Percentiles rank a stretch among this genome's conserved stretches.
Conservation (phyloP, 2,888 invertebrate genomes). For the Pyrocoelia pectoralis region DNA sequence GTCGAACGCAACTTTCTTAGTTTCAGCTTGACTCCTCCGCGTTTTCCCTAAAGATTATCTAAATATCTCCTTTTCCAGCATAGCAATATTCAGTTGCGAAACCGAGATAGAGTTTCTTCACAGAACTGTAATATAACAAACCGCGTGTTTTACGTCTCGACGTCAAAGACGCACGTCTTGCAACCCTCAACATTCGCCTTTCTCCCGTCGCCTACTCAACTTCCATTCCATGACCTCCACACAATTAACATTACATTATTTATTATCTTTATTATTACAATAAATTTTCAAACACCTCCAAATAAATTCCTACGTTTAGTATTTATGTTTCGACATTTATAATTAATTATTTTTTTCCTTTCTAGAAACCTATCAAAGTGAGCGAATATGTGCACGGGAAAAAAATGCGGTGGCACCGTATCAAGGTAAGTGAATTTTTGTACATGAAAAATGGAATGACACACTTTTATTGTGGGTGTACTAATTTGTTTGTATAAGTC, state of each 20-base stretch:
- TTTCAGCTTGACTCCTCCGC: slow-evolving; percentile 41
- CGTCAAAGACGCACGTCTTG: slow-evolving; percentile 48
- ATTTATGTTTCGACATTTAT: slow-evolving; percentile 14
- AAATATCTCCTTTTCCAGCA: slow-evolving; percentile 42
- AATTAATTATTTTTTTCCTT: slow-evolving; percentile 13
- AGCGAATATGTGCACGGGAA: slow-evolving; percentile 25
- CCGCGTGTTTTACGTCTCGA: slow-evolving; percentile 45
- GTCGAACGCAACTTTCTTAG: slow-evolving; percentile 51
- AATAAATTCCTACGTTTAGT: slow-evolving; percentile 13
- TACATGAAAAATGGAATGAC: slow-evolving; percentile 31
- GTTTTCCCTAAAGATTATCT: slow-evolving; percentile 45
- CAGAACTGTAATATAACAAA: slow-evolving; percentile 20
- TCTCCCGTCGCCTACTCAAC: slow-evolving; percentile 47
- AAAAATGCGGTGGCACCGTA: not conserved
- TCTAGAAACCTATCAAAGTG: slow-evolving; percentile 13
- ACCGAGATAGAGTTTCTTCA: slow-evolving; percentile 24
- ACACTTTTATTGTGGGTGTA: slow-evolving; percentile 37
- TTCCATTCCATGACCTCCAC: slow-evolving; percentile 30
- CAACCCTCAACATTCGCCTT: slow-evolving; percentile 51
- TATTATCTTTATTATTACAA: slow-evolving; percentile 19
- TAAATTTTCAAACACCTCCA: slow-evolving; percentile 27
- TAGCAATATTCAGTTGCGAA: slow-evolving; percentile 6
- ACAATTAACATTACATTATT: slow-evolving; percentile 23
- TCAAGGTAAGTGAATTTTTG: slow-evolving; percentile 4
- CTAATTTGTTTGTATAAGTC: slow-evolving; percentile 51